Evolutionary conservation across 2,797 vertebrate species (phyloP), one percentile per base, ranked within the genome.

Genomic region (Allobates femoralis): DNA sequence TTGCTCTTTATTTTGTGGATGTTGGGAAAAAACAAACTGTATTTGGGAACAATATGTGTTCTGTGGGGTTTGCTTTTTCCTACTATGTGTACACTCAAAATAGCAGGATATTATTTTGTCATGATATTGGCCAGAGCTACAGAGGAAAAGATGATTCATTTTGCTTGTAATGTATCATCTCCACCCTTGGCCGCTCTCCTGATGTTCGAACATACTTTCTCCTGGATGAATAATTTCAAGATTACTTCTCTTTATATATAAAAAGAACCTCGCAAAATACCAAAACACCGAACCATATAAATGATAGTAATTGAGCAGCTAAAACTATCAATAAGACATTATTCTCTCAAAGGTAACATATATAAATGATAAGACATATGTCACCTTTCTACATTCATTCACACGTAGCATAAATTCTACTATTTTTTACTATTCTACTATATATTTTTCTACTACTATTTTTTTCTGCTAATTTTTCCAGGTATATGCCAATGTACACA

Each of bases 111-210:
- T 87, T 79, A 80, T 81, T 81, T 76, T 79, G 76, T 14, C 46
- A 50, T 88, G 66, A 78, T 55, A 55, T 55, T 84, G 56, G 41
- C 86, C 86, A 56, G 76, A n/a, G 69, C 77, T 85, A 69, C 77
- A 81, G 69, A 69, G 76, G 60, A 73, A 88, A 81, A 16, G 37
- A 81, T 85, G 86, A 88, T 80, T 85, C 58, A 85, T 81, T 81
- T 76, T 66, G 51, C 69, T 85, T 88, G 74, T 88, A 75, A 76
- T 81, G 69, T 88, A 81, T 88, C 56, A 84, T 85, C 86, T 88
- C 77, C 77, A 83, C 82, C 86, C 86, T 80, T 84, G 86, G 82
- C 76, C 46, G 67, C 81, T 53, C 60, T 87, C 76, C 86, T 81
- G 82, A 51, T 74, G 53, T 26, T 81, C 34, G 30, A 74, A 79